Base-by-base conservation (phyloP, 35 echinoderm and acorn worm species). In the Anneissia japonica region DNA sequence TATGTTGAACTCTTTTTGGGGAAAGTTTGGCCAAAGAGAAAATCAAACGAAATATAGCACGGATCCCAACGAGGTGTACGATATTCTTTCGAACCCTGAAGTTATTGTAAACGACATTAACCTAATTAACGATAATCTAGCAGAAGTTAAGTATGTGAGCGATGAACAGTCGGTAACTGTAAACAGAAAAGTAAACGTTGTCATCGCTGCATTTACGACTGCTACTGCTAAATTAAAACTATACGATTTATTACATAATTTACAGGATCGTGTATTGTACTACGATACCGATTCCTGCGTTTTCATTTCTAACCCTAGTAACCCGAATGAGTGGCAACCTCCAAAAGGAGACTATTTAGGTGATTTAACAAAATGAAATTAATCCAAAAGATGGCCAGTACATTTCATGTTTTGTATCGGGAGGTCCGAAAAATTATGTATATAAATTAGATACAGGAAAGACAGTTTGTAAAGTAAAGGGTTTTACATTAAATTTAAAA, bases 371-470 rank as follows among this genome's bases (percentile, higher is more conserved):
- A 0, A 46, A 82, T 19, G 87, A 88, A 34, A 26, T 82, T 2
- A 26, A 21, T 1, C 37, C 43, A 32, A 37, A 75, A 77, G 64
- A 74, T 39, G 80, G 80, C 6, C 41, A 32, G 29, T 83, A 43
- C 38, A 89, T 77, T 33, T 75, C 80, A 5, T 31, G 35, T 6
- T 80, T 88, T 72, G 76, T 88, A 0, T 43, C 37, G 16, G 34
- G 37, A 1, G 80, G 87, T 37, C 87, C 72, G 19, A 89, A 89
- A 32, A 82, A 76, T 72, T 89, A 83, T 77, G 87, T 39, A 4
- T 83, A 89, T 34, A 37, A 89, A 33, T 35, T 83, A 30, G 30
- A 28, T 23, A 35, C 31, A 31, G 73, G 34, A n/a, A 76, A 77
- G 35, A 82, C 16, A 9, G 37, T 64, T 0, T 83, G 72, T 81